Percentiles rank a stretch among this genome's conserved stretches.
phyloP scores from a whole-genome alignment of 2,888 invertebrate species.

The Coleophora deauratella region DNA sequence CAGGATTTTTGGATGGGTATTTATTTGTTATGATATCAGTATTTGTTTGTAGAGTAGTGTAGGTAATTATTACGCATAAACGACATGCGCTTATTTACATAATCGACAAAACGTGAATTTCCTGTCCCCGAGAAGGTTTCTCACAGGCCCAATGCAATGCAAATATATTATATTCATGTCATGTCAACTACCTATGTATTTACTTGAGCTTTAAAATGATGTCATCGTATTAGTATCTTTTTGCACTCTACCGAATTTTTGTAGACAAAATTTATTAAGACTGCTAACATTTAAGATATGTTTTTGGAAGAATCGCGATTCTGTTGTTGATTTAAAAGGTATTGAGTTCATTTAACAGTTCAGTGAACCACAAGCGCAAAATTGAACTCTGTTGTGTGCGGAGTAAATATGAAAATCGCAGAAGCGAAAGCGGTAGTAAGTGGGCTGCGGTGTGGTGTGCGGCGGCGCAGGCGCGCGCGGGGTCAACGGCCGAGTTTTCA shows the following conservation, averaged over 20 bases:
- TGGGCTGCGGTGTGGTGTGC: conserved; percentile 30
- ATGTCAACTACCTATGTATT: too few relatives aligned
- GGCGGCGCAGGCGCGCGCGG: conserved; percentile 36
- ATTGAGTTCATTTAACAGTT: conserved; percentile 16
- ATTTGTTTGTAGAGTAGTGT: too few relatives aligned
- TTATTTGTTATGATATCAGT: too few relatives aligned
- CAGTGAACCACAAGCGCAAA: conserved; percentile 20
- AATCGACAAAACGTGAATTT: conserved; percentile 12
- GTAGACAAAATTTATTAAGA: too few relatives aligned
- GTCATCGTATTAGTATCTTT: too few relatives aligned
- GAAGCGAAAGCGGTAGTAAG: conserved; percentile 52
- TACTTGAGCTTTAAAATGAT: too few relatives aligned
- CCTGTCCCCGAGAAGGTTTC: not conserved
- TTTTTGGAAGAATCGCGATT: not conserved
- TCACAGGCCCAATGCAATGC: too few relatives aligned
- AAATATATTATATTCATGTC: too few relatives aligned
- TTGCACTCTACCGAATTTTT: too few relatives aligned
- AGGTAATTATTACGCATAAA: not conserved
- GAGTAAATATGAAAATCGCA: conserved; percentile 55
- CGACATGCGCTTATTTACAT: conserved; percentile 4
- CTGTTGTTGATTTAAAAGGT: conserved; percentile 33
- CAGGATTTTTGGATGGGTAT: too few relatives aligned
- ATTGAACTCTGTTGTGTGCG: conserved; percentile 45
- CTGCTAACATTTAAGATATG: too few relatives aligned
- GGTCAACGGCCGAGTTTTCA: conserved; percentile 75